These are phyloP conservation scores for Oncorhynchus masou DNA, from an alignment of 2,113 vertebrate species.

Conservation along the genomic window DNA sequence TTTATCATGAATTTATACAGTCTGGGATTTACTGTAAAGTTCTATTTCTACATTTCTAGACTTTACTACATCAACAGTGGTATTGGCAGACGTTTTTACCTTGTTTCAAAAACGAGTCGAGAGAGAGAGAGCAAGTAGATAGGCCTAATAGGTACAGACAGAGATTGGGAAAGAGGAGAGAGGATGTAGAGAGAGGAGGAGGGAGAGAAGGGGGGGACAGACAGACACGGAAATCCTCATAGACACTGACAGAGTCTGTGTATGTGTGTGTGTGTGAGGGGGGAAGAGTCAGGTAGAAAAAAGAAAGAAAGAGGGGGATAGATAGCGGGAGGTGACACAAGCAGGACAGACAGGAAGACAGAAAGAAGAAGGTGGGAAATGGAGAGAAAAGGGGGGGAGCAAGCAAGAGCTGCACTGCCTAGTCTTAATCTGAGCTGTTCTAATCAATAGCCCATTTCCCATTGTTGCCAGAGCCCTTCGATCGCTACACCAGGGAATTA, in stretches of 20 bases:
- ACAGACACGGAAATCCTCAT: neutral
- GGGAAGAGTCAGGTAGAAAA: neutral
- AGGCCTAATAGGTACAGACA: neutral
- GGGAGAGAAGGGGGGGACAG: neutral
- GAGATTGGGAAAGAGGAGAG: neutral
- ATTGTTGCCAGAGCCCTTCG: slow-evolving; percentile 98
- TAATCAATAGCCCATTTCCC: slow-evolving; percentile 99
- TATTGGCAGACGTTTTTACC: neutral
- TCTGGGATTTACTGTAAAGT: too few species aligned
- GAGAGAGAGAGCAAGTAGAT: slow-evolving; percentile 3
- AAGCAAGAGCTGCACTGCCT: slow-evolving; percentile 94
- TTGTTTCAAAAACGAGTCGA: neutral
- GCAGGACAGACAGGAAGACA: slow-evolving; percentile 57
- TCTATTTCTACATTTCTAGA: too few species aligned
- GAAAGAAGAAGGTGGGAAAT: neutral
- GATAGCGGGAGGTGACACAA: slow-evolving; percentile 50
- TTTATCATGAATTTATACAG: neutral
- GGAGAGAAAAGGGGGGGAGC: slow-evolving; percentile 68
- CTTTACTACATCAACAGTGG: neutral
- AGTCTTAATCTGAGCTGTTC: slow-evolving; percentile 97
- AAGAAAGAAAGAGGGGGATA: slow-evolving; percentile 37
- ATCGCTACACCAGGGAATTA: slow-evolving; percentile 96
- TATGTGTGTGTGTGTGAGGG: slow-evolving; percentile 32
- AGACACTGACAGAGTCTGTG: neutral
- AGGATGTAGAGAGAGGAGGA: neutral